Evolutionary conservation across 1,140 invertebrate species (phyloP).

Genomic region (fruit fly (Drosophila melanogaster)): Release_6_plus_ISO1_MT NT_037436.4:14173501-14174000

Average conservation of each 20-base stretch:
- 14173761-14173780: constrained; percentile 13
- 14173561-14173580: constrained; percentile 67
- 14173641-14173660: constrained; percentile 17
- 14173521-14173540: constrained; percentile 73
- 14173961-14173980: too few species aligned
- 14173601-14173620: constrained; percentile 65
- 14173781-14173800: neutral
- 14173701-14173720: constrained; percentile 37
- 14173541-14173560: constrained; percentile 75
- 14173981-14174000: too few species aligned
- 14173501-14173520: constrained; percentile 64
- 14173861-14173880: too few species aligned
- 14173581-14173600: constrained; percentile 66
- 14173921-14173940: neutral
- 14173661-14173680: constrained; percentile 29
- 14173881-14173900: neutral
- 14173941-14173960: neutral
- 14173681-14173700: constrained; percentile 42
- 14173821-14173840: constrained; percentile 1
- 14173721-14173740: constrained; percentile 31
- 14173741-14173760: neutral
- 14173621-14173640: constrained; percentile 25
- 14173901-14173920: neutral
- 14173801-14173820: constrained; percentile 10
- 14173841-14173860: constrained; percentile 26